A percentile compares a stretch with the other conserved stretches of the same genome.
Conservation (phyloP, 2,888 invertebrate species). For the Drosophila cracens region DNA sequence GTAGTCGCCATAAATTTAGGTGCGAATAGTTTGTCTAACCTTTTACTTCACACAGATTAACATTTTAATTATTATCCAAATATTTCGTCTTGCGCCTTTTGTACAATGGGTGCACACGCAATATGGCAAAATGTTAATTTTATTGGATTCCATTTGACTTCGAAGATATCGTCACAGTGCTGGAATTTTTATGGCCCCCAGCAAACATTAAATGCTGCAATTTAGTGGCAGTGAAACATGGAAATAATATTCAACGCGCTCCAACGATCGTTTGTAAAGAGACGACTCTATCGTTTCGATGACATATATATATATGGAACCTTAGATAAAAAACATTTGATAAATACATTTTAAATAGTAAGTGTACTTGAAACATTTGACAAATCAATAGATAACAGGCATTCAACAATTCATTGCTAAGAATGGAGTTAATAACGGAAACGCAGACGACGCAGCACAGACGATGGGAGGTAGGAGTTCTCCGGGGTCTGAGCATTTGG, state of each 20-base stretch:
- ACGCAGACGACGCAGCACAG: constrained; percentile 75
- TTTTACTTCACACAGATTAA: constrained; percentile 79
- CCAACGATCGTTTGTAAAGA: constrained; percentile 4
- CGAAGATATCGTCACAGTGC: constrained; percentile 38
- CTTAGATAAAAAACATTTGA: constrained; percentile 9
- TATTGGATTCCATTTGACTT: constrained; percentile 60
- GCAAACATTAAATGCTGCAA: constrained; percentile 52
- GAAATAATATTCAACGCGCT: constrained; percentile 24
- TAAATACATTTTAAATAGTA: constrained; percentile 45
- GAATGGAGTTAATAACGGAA: constrained; percentile 54
- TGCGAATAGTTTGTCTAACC: constrained; percentile 82
- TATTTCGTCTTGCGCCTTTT: constrained; percentile 56
- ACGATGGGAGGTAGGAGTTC: constrained; percentile 77
- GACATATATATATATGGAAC: constrained; percentile 11
- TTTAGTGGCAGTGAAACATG: constrained; percentile 36
- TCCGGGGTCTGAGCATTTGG: constrained; percentile 60
- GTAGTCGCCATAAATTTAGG: constrained; percentile 74
- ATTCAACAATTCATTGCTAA: constrained; percentile 51
- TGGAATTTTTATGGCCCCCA: constrained; percentile 66
- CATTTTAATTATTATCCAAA: constrained; percentile 79
- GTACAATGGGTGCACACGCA: constrained; percentile 31
- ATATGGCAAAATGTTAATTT: constrained; percentile 62
- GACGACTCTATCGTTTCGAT: constrained; percentile 12
- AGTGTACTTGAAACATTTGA: constrained; percentile 61
- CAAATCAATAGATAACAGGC: constrained; percentile 69